phyloP scores from a whole-genome alignment of 1,140 invertebrate species.

The Samia ricini region DNA sequence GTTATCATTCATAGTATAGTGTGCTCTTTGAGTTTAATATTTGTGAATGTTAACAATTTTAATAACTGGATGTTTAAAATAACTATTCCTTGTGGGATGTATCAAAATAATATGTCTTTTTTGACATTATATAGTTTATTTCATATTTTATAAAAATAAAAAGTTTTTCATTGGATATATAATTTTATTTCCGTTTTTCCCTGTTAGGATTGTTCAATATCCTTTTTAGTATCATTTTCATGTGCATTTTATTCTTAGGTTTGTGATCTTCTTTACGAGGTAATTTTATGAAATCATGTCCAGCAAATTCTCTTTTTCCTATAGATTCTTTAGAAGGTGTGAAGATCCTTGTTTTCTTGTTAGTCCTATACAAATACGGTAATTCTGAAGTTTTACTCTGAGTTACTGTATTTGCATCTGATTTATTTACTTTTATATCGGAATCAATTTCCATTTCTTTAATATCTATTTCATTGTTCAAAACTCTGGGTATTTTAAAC shows the following conservation, averaged over 20 bases:
- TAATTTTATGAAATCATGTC: slow-evolving; percentile 8
- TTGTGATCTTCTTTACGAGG: slow-evolving; percentile 22
- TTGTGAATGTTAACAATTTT: slow-evolving; percentile 35
- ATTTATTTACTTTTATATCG: slow-evolving; percentile 5
- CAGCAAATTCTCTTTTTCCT: slow-evolving; percentile 33
- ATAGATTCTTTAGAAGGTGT: slow-evolving; percentile 30
- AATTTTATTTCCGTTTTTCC: slow-evolving; percentile 33
- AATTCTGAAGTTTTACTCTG: slow-evolving; percentile 6
- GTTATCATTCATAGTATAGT: background rate
- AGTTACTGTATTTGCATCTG: background rate
- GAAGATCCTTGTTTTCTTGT: slow-evolving; percentile 58
- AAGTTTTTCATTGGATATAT: background rate
- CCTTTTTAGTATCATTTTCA: slow-evolving; percentile 60
- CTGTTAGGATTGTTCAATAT: slow-evolving; percentile 60
- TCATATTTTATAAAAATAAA: slow-evolving; percentile 49
- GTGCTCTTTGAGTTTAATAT: background rate
- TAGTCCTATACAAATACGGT: slow-evolving; percentile 51
- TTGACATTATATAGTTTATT: slow-evolving; percentile 55
- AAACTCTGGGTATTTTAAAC: slow-evolving; percentile 13
- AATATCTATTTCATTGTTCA: slow-evolving; percentile 16
- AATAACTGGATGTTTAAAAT: slow-evolving; percentile 31
- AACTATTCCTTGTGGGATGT: slow-evolving; percentile 50
- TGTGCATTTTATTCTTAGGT: slow-evolving; percentile 35
- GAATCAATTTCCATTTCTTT: slow-evolving; percentile 14
- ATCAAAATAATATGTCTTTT: slow-evolving; percentile 57